Evolutionary conservation across 2,113 vertebrate species (phyloP), one percentile per base, ranked within the genome.

Genomic region (Ochotona curzoniae): DNA sequence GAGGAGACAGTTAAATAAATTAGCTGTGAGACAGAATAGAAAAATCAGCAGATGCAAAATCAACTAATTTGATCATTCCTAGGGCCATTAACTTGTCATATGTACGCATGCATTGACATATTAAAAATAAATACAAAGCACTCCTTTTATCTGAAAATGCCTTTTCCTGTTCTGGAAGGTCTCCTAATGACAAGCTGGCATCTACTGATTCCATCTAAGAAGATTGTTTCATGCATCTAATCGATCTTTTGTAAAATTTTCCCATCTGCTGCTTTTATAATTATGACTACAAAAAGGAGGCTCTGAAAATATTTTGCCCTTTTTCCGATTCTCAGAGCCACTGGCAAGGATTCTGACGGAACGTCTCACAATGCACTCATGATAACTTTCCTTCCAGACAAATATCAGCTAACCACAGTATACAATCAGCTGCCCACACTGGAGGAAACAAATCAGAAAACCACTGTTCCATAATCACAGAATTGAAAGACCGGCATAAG

Each of bases 391-490:
- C 93, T 95, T 94, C 73, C 87, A 97, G 96, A 95, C 91, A 94
- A 93, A 94, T 94, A 90, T 91, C 76, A 82, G 91, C 96, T 96
- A 96, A 95, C 69, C 96, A 63, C 74, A 90, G 74, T 76, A 18
- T 44, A 92, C 91, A 97, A 94, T 97, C 97, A 95, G 85, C 91
- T 96, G 89, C 88, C 83, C 66, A 87, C 73, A 93, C 0, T 96
- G 88, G 87, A 96, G 96, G 95, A 96, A 97, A 97, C 97, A 97
- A 97, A 97, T 97, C 94, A 94, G 96, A 97, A 97, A 97, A 93
- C 84, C 21, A 5, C 83, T 96, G 84, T 97, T 98, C 95, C 95
- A 89, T 97, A 96, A 96, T 92, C 80, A 93, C 2, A 54, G 90
- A 95, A 97, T 30, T 94, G 95, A 97, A 98, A 97, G 90, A 94